A percentile compares a stretch with the other conserved stretches of the same genome.
phyloP scores from a whole-genome alignment of 2,113 vertebrate genomes.

The Misgurnus mizolepis region DNA sequence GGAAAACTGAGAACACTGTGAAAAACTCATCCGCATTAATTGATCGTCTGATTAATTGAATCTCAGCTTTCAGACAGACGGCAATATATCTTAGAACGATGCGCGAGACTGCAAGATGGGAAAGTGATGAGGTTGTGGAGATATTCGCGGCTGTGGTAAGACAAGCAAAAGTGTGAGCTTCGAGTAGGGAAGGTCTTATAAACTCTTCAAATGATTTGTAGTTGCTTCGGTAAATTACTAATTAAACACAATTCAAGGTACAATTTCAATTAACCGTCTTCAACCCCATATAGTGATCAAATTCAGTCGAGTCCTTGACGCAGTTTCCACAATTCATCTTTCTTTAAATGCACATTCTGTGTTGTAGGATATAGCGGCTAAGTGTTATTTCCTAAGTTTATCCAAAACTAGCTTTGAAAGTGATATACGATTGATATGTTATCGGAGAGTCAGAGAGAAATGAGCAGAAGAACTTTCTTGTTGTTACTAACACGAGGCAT shows the following conservation, averaged over 20 bases:
- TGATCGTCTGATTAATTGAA: conserved; percentile 71
- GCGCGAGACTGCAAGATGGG: conserved; percentile 30
- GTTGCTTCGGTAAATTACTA: conserved; percentile 66
- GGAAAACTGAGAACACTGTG: conserved; percentile 62
- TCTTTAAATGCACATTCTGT: conserved; percentile 66
- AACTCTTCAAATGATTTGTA: conserved; percentile 60
- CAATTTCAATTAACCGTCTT: conserved; percentile 49
- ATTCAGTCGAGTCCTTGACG: conserved; percentile 46
- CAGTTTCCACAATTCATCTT: conserved; percentile 63
- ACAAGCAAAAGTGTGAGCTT: background rate
- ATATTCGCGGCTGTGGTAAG: conserved; percentile 35
- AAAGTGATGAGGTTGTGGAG: conserved; percentile 39
- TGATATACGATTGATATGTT: conserved; percentile 32
- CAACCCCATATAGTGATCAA: conserved; percentile 59
- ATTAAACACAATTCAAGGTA: conserved; percentile 70
- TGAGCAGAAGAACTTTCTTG: no score
- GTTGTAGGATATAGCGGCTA: conserved; percentile 34
- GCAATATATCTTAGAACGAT: conserved; percentile 42
- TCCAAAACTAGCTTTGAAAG: conserved; percentile 45
- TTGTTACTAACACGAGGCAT: background rate
- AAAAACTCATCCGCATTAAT: conserved; percentile 62
- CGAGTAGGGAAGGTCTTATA: conserved; percentile 61
- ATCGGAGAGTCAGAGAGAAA: conserved; percentile 31
- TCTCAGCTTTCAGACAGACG: conserved; percentile 62
- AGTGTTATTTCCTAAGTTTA: conserved; percentile 19